Conservation (phyloP, 2,797 vertebrate genomes). For the Coregonus suidteri region DNA sequence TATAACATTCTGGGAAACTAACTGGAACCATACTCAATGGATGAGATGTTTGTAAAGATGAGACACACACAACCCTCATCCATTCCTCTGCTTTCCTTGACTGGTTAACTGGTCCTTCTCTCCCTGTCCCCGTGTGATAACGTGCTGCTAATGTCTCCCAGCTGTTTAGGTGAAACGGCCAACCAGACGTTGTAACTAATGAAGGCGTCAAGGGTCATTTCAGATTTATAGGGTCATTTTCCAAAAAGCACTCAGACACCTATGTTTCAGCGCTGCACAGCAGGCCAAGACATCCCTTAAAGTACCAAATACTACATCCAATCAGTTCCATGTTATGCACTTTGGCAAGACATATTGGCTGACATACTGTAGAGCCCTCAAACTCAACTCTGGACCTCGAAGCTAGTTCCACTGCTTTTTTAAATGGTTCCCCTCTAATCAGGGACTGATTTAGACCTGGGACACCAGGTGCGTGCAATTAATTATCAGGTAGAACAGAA, state of each 20-base stretch:
- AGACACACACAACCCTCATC: not conserved
- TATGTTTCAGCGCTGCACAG: constrained; percentile 31
- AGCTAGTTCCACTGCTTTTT: too few relatives aligned
- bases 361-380: not conserved
- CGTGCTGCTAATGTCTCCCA: constrained; percentile 34
- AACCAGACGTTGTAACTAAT: constrained; percentile 38
- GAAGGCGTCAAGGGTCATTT: constrained; percentile 46
- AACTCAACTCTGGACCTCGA: too few relatives aligned
- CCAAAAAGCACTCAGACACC: constrained; percentile 38
- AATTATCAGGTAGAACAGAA: too few relatives aligned
- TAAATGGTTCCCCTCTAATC: too few relatives aligned
- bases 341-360: not conserved
- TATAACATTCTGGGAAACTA: not conserved
- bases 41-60: not conserved
- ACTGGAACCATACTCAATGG: constrained; percentile 1
- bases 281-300: constrained; percentile 7
- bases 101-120: not conserved
- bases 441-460: too few relatives aligned
- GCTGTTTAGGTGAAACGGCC: constrained; percentile 42
- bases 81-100: not conserved
- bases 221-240: constrained; percentile 43
- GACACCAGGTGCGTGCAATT: too few relatives aligned
- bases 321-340: constrained; percentile 26
- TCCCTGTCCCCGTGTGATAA: constrained; percentile 17
- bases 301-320: not conserved